Base-by-base conservation (phyloP, 2,888 invertebrate genomes). In the Protophormia terraenovae region DNA sequence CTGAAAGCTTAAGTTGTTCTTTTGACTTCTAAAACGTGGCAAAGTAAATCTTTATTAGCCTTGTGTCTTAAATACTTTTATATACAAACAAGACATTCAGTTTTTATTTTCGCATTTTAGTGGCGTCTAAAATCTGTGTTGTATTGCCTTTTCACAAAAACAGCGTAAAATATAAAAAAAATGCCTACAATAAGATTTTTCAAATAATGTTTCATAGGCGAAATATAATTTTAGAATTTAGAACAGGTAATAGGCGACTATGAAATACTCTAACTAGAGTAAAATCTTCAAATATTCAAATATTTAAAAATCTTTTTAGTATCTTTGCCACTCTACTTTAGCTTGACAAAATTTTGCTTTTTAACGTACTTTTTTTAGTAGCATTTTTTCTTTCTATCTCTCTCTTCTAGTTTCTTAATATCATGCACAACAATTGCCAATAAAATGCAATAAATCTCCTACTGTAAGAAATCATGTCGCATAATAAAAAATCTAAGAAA, bases 341-440 rank as follows among this genome's bases (percentile, higher is more conserved):
- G 5, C 5, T n/a, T 4, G 3, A n/a, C 2, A 14, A n/a, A n/a
- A n/a, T 2, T 41, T 41, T 41, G n/a, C 12, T 5, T 0, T 0
- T n/a, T n/a, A 41, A n/a, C n/a, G 14, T 3, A 41, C 4, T 12
- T 2, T 41, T n/a, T 41, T 1, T 41, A 12, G 2, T 2, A 12
- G 8, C 8, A 14, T 22, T 62, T 1, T 14, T 38, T 1, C 14
- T 32, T 4, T 10, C 3, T n/a, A 2, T 22, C 22, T 38, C 5
- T 12, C 10, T 8, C 14, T 47, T 64, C 10, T 47, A n/a, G n/a
- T n/a, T 45, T 12, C 27, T 69, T 79, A 79, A 83, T 79, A 75
- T 79, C 47, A 83, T 83, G 78, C 83, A 84, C 85, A 82, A 71
- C 73, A 73, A 82, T 81, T 85, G 85, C 81, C 85, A 85, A 85